These are phyloP conservation scores for Halocynthia roretzi DNA, from an alignment of 23 tunicate genomes.

Conservation along the genomic window DNA sequence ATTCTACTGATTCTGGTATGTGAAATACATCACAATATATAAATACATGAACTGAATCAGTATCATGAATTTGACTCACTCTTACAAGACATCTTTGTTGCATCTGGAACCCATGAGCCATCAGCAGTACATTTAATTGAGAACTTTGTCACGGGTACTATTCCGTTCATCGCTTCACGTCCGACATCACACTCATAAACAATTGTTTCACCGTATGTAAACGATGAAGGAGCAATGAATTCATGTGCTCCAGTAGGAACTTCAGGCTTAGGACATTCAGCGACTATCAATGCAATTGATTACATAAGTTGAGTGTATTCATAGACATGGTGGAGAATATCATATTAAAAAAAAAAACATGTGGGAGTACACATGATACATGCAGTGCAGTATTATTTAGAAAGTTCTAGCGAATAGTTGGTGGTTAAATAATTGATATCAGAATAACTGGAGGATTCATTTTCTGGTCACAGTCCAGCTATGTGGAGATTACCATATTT, in stretches of 20 bases:
- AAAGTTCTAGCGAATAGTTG: neutral
- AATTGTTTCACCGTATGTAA: conserved; percentile 23
- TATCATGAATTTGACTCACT: conserved; percentile 1
- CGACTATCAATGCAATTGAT: neutral
- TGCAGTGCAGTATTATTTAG: neutral
- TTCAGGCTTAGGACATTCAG: conserved; percentile 25
- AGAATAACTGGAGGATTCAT: too few species aligned
- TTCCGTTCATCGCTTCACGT: conserved; percentile 7
- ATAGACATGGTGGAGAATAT: too few species aligned
- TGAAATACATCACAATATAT: too few species aligned
- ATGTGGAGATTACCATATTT: too few species aligned
- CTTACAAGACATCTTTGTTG: neutral
- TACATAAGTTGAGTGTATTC: too few species aligned
- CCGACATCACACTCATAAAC: conserved; percentile 61
- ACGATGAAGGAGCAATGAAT: conserved; percentile 12
- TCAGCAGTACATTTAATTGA: conserved; percentile 35
- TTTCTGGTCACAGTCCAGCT: too few species aligned
- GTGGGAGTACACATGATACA: neutral
- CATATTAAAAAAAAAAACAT: too few species aligned
- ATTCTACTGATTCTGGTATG: neutral
- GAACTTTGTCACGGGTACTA: conserved; percentile 7
- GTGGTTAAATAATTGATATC: too few species aligned
- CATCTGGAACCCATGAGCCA: conserved; percentile 39
- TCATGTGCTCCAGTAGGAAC: neutral
- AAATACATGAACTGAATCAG: neutral